Base-by-base conservation (phyloP, 2,797 vertebrate species). In the Prunella strophiata region DNA sequence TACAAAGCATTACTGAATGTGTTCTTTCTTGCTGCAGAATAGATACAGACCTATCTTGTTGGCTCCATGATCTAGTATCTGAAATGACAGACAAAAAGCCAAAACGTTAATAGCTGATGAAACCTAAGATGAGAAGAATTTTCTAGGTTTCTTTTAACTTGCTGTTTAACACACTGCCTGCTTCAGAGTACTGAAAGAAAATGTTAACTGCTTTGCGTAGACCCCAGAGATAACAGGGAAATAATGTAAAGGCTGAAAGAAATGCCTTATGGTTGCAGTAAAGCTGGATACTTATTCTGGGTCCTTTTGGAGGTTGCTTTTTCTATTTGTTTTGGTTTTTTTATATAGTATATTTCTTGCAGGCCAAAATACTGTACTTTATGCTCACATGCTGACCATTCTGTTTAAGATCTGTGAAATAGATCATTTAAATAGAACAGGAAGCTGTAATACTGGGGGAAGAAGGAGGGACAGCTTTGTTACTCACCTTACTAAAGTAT, bases 21-120 rank as follows among this genome's bases (percentile, higher is more conserved):
- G 22, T 71, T 81, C 48, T 36, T 66, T 58, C 19, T 50, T 71
- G 52, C 32, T 82, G 48, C 65, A 73, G 55, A 62, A 51, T 45
- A 52, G 32, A 32, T 75, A 18, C 17, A 62, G 30, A 5, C 3
- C 1, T 36, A 23, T 4, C 11, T 55, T 83, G 22, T 16, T 16
- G 54, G 6, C n/a, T 77, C 40, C 0, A 0, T 20, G 32, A 34
- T 67, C 32, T 80, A 11, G 4, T 42, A 51, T 17, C n/a, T 63
- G 71, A 74, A 48, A 66, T 71, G 34, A 25, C 34, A 71, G 45
- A 66, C 16, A 6, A 30, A 66, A 92, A 75, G 43, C 26, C 21
- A 61, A 68, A 65, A 52, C 9, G 12, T 19, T 4, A 72, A n/a
- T 47, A 54, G 19, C 42, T 50, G 23, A 48, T 50, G 18, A 93